phyloP scores from a whole-genome alignment of 2,797 vertebrate species.

The Perodicticus potto region DNA sequence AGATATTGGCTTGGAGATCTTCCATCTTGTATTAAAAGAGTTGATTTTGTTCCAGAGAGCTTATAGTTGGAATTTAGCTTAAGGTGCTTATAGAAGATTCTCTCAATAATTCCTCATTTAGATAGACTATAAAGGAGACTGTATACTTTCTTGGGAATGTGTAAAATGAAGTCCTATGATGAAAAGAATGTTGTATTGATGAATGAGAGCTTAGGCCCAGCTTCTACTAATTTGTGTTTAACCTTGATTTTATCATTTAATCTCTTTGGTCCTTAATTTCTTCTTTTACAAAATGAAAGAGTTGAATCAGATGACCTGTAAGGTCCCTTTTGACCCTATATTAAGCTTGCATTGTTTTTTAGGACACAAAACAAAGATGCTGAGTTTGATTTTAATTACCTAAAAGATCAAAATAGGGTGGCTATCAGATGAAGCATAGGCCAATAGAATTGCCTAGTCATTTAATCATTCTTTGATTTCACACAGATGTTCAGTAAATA shows the following conservation, averaged over 20 bases:
- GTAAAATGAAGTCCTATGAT: slow-evolving; percentile 42
- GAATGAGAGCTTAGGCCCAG: slow-evolving; percentile 6
- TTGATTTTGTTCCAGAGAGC: slow-evolving; percentile 33
- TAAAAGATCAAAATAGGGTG: background rate
- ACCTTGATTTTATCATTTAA: slow-evolving; percentile 1
- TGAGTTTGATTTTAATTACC: slow-evolving; percentile 54
- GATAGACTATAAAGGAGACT: background rate
- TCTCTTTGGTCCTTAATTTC: slow-evolving; percentile 1
- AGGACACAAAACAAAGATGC: slow-evolving; percentile 37
- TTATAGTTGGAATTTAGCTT: slow-evolving; percentile 34
- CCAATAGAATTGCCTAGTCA: background rate
- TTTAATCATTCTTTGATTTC: slow-evolving; percentile 42
- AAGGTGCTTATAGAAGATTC: background rate
- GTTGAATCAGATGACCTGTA: slow-evolving; percentile 4
- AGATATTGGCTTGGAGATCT: slow-evolving; percentile 8
- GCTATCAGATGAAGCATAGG: background rate
- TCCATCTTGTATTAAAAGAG: background rate
- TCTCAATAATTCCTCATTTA: slow-evolving; percentile 41
- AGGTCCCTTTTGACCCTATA: background rate
- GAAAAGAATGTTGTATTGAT: background rate
- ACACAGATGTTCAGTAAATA: background rate
- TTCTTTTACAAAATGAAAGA: slow-evolving; percentile 24
- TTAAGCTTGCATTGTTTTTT: background rate
- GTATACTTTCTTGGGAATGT: background rate
- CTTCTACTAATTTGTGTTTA: slow-evolving; percentile 44